Evolutionary conservation across 2,113 vertebrate species (phyloP).

Genomic region (Hydrolagus affinis): DNA sequence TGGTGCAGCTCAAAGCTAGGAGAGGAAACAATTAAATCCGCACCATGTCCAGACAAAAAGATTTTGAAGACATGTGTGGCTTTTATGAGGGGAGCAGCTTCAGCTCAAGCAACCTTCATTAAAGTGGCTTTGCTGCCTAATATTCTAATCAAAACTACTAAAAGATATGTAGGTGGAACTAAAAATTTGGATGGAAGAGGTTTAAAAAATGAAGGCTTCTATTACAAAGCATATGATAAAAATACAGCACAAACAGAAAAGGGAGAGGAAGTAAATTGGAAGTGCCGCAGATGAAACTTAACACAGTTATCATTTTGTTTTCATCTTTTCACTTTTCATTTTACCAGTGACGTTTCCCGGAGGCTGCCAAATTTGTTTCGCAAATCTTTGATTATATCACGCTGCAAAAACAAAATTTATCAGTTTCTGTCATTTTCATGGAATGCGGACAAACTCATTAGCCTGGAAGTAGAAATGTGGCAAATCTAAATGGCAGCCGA

Average conservation of each 20-base stretch:
- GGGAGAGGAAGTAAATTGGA: slow-evolving; percentile 43
- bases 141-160: slow-evolving; percentile 62
- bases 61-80: slow-evolving; percentile 56
- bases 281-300: slow-evolving; percentile 49
- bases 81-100: slow-evolving; percentile 54
- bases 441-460: slow-evolving; percentile 36
- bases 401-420: slow-evolving; percentile 69
- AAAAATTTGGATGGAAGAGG: slow-evolving; percentile 56
- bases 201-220: slow-evolving; percentile 68
- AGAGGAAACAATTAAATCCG: slow-evolving; percentile 55
- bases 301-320: slow-evolving; percentile 59
- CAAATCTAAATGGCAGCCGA: slow-evolving; percentile 54
- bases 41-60: slow-evolving; percentile 59
- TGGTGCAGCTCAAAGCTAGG: slow-evolving; percentile 56
- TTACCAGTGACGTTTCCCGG: slow-evolving; percentile 69
- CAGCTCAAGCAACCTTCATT: slow-evolving; percentile 50
- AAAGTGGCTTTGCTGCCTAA: slow-evolving; percentile 61
- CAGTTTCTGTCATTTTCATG: slow-evolving; percentile 50
- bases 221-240: slow-evolving; percentile 50
- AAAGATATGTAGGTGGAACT: slow-evolving; percentile 52
- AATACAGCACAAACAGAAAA: slow-evolving; percentile 54
- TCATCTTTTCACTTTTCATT: slow-evolving; percentile 35
- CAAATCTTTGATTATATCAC: slow-evolving; percentile 74
- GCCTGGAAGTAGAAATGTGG: slow-evolving; percentile 48
- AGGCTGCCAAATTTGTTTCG: slow-evolving; percentile 68